A percentile compares a stretch with the other conserved stretches of the same genome.
These are phyloP conservation scores for Syritta pipiens DNA, from an alignment of 2,888 invertebrate species.

Conservation along the genomic window DNA sequence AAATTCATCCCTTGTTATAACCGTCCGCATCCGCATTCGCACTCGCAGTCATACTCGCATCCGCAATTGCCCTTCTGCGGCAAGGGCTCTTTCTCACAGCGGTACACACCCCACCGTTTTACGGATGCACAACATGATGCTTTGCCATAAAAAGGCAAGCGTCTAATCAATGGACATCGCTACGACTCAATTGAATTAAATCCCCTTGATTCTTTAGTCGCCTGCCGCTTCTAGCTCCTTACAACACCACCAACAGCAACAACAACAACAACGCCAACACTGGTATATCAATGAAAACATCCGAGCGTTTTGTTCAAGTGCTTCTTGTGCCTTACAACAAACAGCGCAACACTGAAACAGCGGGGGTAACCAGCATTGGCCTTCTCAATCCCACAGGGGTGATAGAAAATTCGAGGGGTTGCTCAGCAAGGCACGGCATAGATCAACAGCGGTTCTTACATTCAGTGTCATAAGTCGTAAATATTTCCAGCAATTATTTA, in stretches of 20 bases:
- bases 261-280: conserved; percentile 59
- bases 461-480: conserved; percentile 78
- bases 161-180: conserved; percentile 68
- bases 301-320: conserved; percentile 61
- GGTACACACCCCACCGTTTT: conserved; percentile 55
- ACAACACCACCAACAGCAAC: no score
- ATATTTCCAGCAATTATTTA: conserved; percentile 74
- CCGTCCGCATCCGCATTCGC: no score
- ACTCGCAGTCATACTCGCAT: no score
- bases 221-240: no score
- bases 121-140: conserved; percentile 73
- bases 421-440: conserved; percentile 37
- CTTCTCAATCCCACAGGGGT: conserved; percentile 77
- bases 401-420: conserved; percentile 71
- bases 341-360: no score
- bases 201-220: conserved; percentile 71
- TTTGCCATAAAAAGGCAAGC: conserved; percentile 65
- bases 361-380: conserved; percentile 69
- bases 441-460: conserved; percentile 68
- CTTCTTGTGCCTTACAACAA: conserved; percentile 49
- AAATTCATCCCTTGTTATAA: conserved; percentile 69
- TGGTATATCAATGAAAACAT: conserved; percentile 65
- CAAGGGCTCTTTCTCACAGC: no score
- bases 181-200: conserved; percentile 72
- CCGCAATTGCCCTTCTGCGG: conserved; percentile 52